phyloP scores from a whole-genome alignment of 2,113 vertebrate species.

The Gymnocephalus cernua region DNA sequence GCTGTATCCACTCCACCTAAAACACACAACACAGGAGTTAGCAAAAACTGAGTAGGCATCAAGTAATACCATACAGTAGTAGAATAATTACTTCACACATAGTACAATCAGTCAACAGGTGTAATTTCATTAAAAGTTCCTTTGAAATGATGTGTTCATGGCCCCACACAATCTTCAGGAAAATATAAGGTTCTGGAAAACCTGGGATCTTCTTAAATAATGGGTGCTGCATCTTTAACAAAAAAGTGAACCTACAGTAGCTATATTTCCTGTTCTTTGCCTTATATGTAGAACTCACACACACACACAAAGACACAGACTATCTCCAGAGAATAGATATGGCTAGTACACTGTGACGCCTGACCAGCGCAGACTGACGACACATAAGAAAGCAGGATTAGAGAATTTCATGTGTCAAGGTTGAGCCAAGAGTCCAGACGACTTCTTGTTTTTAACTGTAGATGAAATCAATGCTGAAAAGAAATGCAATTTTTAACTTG shows the following conservation, averaged over 20 bases:
- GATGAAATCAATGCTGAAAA: neutral
- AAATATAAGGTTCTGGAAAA: neutral
- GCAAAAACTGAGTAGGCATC: conserved; percentile 2
- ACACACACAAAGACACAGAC: neutral
- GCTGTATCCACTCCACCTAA: conserved; percentile 99
- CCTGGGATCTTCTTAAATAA: neutral
- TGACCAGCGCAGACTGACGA: neutral
- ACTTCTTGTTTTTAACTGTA: neutral
- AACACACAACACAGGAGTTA: conserved; percentile 54
- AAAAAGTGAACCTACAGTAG: neutral
- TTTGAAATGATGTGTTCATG: neutral
- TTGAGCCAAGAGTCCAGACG: neutral
- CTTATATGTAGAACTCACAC: conserved; percentile 1
- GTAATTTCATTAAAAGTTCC: neutral
- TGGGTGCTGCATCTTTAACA: neutral
- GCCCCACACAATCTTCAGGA: neutral
- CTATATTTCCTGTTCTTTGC: neutral
- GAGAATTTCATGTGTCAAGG: neutral
- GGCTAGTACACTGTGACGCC: too few species aligned
- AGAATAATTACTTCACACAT: neutral
- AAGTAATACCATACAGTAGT: conserved; percentile 5
- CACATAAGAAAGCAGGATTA: neutral
- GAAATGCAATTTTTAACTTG: neutral
- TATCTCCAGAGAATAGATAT: conserved; percentile 8
- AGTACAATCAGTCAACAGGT: conserved; percentile 6